A percentile compares a stretch with the other conserved stretches of the same genome.
phyloP scores from a whole-genome alignment of 2,888 invertebrate species.

The Chrysodeixis includens region DNA sequence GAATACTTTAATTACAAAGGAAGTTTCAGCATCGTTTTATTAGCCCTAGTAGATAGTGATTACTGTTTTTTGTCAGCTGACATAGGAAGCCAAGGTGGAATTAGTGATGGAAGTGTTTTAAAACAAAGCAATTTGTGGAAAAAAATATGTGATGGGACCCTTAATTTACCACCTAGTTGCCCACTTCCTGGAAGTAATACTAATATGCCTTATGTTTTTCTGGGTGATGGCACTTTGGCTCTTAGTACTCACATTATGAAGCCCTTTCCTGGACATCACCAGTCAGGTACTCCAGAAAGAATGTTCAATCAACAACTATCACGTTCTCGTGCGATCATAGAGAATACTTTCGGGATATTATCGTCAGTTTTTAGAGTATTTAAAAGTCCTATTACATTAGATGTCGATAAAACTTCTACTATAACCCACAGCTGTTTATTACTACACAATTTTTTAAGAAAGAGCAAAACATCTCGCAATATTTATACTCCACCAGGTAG shows the following conservation, averaged over 20 bases:
- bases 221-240: no score
- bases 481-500: not conserved
- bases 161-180: constrained; percentile 8
- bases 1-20: constrained; percentile 41
- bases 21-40: constrained; percentile 32
- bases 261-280: no score
- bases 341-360: constrained; percentile 14
- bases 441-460: constrained; percentile 10
- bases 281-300: no score
- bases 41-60: constrained; percentile 39
- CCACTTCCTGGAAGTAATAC: constrained; percentile 32
- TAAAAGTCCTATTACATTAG: constrained; percentile 8
- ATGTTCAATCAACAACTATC: no score
- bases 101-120: constrained; percentile 49
- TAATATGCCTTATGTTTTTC: constrained; percentile 43
- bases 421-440: not conserved
- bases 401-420: not conserved
- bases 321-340: constrained; percentile 35
- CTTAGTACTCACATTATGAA: no score
- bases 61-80: constrained; percentile 63
- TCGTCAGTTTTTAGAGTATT: constrained; percentile 10
- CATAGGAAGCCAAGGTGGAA: constrained; percentile 62
- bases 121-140: constrained; percentile 45
- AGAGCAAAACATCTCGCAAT: not conserved
- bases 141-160: constrained; percentile 27